Evolutionary conservation across 2,113 vertebrate genomes (phyloP).

Genomic region (Ploceus nigricollis): DNA sequence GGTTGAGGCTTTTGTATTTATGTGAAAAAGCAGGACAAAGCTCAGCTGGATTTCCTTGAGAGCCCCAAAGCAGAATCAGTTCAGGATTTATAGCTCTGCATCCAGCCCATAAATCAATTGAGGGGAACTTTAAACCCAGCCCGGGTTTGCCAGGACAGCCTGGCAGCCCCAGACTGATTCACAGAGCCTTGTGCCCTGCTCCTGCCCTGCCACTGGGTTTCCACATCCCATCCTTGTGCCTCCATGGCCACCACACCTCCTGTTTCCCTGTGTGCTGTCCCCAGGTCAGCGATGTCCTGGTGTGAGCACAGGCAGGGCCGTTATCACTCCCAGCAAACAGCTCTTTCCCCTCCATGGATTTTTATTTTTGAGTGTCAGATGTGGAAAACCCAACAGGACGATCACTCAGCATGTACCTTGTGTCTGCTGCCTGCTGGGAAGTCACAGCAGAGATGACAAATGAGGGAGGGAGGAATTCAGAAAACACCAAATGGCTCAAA

Average conservation of each 20-base stretch:
- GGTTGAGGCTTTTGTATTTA: constrained; percentile 22
- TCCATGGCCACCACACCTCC: background rate
- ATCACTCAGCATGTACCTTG: constrained; percentile 17
- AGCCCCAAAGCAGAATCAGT: background rate
- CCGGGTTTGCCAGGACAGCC: background rate
- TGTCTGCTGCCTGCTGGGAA: constrained; percentile 31
- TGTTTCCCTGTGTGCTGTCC: accelerated
- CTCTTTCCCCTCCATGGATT: background rate
- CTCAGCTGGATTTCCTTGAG: constrained; percentile 44
- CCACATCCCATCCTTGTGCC: background rate
- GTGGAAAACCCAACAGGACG: constrained; percentile 29
- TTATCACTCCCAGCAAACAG: background rate
- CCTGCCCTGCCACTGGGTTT: background rate
- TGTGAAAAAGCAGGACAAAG: constrained; percentile 33
- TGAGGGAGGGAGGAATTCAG: background rate
- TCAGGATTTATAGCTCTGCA: background rate
- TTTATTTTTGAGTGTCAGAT: background rate
- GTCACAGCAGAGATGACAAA: background rate
- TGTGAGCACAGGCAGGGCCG: background rate
- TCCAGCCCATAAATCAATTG: constrained; percentile 28
- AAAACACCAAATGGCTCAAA: background rate
- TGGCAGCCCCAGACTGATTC: background rate
- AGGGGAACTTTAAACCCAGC: background rate
- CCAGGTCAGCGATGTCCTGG: accelerated
- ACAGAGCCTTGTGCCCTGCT: background rate